Conservation (phyloP, 2,888 invertebrate genomes). For the Ochropacha duplaris region DNA sequence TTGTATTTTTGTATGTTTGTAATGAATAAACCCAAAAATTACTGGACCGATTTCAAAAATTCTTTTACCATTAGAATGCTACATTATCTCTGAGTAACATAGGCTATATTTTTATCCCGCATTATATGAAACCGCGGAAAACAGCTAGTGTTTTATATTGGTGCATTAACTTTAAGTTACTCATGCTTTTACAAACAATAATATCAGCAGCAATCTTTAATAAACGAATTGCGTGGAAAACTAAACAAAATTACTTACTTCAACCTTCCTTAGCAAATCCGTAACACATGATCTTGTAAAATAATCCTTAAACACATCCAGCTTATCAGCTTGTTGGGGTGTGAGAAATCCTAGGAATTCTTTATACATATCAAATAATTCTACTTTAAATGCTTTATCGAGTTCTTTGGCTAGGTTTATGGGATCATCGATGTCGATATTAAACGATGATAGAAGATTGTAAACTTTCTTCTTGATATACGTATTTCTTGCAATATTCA, state of each 20-base stretch:
- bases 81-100: no score
- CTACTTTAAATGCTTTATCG: constrained; percentile 32
- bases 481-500: constrained; percentile 24
- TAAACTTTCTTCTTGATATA: constrained; percentile 40
- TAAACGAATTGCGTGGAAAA: not conserved
- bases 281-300: constrained; percentile 52
- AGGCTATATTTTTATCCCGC: no score
- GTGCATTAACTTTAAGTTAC: not conserved
- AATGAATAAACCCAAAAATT: no score
- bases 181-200: not conserved
- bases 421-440: constrained; percentile 38
- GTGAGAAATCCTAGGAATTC: constrained; percentile 68
- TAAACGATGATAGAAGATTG: constrained; percentile 42
- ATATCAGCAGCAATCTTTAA: no score
- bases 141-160: no score
- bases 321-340: constrained; percentile 58
- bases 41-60: no score
- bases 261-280: constrained; percentile 52
- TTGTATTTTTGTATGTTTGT: no score
- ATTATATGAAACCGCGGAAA: no score
- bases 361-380: constrained; percentile 53
- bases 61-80: no score
- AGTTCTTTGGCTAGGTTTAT: constrained; percentile 37
- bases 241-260: constrained; percentile 39
- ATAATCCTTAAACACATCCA: constrained; percentile 58